Evolutionary conservation across 2,888 invertebrate species (phyloP).

Genomic region (Leptopilina syphax): DNA sequence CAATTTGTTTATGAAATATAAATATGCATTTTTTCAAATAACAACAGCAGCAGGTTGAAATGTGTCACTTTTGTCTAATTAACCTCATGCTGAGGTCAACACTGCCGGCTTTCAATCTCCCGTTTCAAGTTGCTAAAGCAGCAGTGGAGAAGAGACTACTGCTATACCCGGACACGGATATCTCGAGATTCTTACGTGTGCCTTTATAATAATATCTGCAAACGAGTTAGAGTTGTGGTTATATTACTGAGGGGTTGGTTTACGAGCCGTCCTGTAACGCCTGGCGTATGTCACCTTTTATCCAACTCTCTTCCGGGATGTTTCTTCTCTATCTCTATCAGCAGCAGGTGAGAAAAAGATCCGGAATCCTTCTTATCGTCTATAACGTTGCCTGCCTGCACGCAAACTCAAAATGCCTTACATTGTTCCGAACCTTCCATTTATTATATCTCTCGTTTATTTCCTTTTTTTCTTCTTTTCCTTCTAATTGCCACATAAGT

Average conservation of each 20-base stretch:
- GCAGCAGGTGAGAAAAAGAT: conserved; percentile 39
- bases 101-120: neutral
- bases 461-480: neutral
- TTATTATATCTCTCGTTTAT: conserved; percentile 26
- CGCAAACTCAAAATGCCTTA: conserved; percentile 29
- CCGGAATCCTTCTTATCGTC: conserved; percentile 31
- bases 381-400: neutral
- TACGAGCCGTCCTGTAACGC: conserved; percentile 54
- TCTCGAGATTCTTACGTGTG: conserved; percentile 19
- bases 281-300: conserved; percentile 45
- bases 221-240: conserved; percentile 51
- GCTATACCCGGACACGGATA: conserved; percentile 10
- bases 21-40: too few relatives aligned
- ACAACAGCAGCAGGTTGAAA: conserved; percentile 9
- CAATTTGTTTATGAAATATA: too few relatives aligned
- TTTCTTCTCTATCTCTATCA: conserved; percentile 41
- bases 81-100: conserved; percentile 15
- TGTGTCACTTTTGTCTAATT: conserved; percentile 16
- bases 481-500: neutral
- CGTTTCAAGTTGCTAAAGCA: neutral
- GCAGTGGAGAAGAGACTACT: neutral
- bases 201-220: conserved; percentile 40
- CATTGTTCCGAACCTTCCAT: conserved; percentile 28
- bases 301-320: conserved; percentile 39
- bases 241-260: conserved; percentile 54